Base-by-base conservation (phyloP, 1,140 invertebrate species). In the Oreohelix idahoensis region DNA sequence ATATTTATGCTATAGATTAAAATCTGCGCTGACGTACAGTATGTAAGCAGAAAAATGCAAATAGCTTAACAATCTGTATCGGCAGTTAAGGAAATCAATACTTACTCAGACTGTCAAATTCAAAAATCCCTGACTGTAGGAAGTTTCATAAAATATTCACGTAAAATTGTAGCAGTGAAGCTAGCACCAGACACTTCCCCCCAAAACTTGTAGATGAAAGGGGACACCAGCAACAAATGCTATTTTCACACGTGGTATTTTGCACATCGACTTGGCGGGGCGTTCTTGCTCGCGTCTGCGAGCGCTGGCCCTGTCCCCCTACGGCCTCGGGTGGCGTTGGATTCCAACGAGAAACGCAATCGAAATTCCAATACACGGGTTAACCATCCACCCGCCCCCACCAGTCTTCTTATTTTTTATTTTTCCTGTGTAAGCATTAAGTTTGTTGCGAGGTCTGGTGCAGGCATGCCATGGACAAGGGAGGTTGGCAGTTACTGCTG, bases 201-300 rank as follows among this genome's bases (percentile, higher is more conserved):
- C 63, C 63, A 66, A 29, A 66, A 66, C 63, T 35, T 66, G 63
- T 32, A 66, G 63, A 66, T 66, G 63, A 66, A 66, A 66, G 63
- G 29, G 63, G 63, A 66, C n/a, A 66, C 63, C 29, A 29, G 63
- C 63, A 66, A 66, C 63, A 66, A 66, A 66, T 66, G 29, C 63
- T 66, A 66, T 66, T 32, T 66, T 66, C 63, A 66, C 63, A 66
- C 63, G 63, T 66, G 63, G n/a, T 66, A 32, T 29, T 29, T 66
- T 32, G n/a, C 29, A 17, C n/a, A 66, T 66, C 15, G 20, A 26
- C 51, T 58, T 20, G 20, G 10, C 51, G 51, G 51, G 51, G 51
- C 51, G 51, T 58, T 58, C 63, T 8, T n/a, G 63, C 8, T 32
- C 5, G 63, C 17, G n/a, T 32, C 20, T 4, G 63, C 63, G n/a